These are phyloP conservation scores for Eupithecia centaureata DNA, from an alignment of 2,888 invertebrate species.

Conservation along the genomic window DNA sequence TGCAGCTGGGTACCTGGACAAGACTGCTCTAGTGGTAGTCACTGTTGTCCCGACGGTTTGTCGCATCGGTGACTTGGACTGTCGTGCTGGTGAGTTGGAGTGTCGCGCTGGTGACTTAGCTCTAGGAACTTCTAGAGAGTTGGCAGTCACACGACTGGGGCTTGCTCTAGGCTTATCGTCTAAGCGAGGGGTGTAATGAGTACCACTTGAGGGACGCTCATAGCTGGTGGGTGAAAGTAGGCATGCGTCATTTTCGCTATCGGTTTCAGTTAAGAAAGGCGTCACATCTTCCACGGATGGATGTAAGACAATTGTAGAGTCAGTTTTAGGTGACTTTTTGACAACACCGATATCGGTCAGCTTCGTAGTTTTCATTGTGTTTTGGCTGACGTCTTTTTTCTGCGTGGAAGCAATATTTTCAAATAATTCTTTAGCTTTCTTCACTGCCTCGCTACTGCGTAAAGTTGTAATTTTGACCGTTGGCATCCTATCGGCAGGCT, in stretches of 20 bases:
- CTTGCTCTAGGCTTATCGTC: slow-evolving; percentile 58
- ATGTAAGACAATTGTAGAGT: slow-evolving; percentile 56
- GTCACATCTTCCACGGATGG: slow-evolving; percentile 58
- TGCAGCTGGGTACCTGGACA: slow-evolving; percentile 53
- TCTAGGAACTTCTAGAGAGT: slow-evolving; percentile 59
- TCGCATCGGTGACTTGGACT: slow-evolving; percentile 46
- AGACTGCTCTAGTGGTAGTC: slow-evolving; percentile 49
- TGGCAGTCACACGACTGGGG: slow-evolving; percentile 53
- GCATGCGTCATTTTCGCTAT: slow-evolving; percentile 53
- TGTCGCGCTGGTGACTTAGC: slow-evolving; percentile 53
- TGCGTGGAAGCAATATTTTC: slow-evolving; percentile 85
- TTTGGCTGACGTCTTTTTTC: slow-evolving; percentile 55
- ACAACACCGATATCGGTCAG: slow-evolving; percentile 78
- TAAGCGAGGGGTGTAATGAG: slow-evolving; percentile 41
- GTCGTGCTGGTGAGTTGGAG: background rate
- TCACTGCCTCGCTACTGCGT: slow-evolving; percentile 86
- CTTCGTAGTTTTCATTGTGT: slow-evolving; percentile 63
- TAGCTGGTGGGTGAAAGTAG: slow-evolving; percentile 38
- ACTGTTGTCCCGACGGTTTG: slow-evolving; percentile 53
- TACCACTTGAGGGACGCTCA: slow-evolving; percentile 50
- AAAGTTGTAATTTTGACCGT: slow-evolving; percentile 72
- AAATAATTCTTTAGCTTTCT: slow-evolving; percentile 88
- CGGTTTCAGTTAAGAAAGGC: slow-evolving; percentile 51
- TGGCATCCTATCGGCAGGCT: slow-evolving; percentile 58
- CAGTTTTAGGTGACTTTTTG: slow-evolving; percentile 65